Conservation (phyloP, 2,113 vertebrate genomes). For the Nicator chloris region DNA sequence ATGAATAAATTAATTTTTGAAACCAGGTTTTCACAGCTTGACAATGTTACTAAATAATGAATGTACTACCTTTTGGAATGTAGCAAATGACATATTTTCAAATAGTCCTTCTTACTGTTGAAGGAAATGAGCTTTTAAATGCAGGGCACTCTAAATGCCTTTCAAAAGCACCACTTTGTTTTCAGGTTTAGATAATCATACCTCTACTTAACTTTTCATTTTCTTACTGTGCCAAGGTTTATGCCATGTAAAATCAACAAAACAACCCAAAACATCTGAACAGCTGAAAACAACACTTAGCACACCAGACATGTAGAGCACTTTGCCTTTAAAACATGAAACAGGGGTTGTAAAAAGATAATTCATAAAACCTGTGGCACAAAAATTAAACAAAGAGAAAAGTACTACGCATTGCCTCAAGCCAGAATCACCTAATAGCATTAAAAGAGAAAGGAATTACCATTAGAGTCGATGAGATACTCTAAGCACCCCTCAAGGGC, state of each 20-base stretch:
- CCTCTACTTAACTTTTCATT: not conserved
- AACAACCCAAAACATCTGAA: not conserved
- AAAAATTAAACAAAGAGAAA: constrained; percentile 34
- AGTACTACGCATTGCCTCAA: not conserved
- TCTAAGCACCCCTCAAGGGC: constrained; percentile 35
- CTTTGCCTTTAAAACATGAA: not conserved
- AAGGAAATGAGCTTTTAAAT: not conserved
- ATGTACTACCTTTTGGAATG: not conserved
- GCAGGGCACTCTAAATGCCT: not conserved
- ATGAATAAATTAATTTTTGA: not conserved
- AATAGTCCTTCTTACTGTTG: not conserved
- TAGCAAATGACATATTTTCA: not conserved
- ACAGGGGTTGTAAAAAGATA: not conserved
- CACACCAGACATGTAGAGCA: not conserved
- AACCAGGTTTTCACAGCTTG: not conserved
- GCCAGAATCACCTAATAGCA: constrained; percentile 17
- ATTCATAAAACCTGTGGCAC: not conserved
- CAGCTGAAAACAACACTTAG: not conserved
- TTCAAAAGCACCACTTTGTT: not conserved
- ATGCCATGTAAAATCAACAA: not conserved
- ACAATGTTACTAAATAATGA: not conserved
- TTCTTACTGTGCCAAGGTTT: not conserved
- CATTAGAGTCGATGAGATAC: constrained; percentile 12
- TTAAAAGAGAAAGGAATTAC: constrained; percentile 46
- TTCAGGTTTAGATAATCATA: not conserved